Conservation (phyloP, 2,113 vertebrate species). For the Pipra filicauda region DNA sequence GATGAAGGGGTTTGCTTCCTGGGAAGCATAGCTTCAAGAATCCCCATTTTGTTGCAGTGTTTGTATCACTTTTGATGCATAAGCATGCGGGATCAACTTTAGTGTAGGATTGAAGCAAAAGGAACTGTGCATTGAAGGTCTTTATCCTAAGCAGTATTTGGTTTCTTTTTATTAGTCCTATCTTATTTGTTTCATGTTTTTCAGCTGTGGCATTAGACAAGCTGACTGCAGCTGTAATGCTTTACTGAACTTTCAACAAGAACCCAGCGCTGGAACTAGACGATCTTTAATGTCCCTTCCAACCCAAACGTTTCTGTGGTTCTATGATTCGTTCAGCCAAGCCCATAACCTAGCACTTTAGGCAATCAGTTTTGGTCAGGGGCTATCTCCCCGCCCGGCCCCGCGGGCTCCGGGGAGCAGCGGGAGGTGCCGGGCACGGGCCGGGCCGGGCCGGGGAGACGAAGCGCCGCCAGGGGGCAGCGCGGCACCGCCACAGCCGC, state of each 20-base stretch:
- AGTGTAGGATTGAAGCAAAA: background rate
- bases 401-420: too few species aligned
- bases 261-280: background rate
- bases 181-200: background rate
- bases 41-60: background rate
- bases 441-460: too few species aligned
- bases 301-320: background rate
- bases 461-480: background rate
- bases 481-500: background rate
- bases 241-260: background rate
- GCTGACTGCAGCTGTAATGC: background rate
- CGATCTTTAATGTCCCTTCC: background rate
- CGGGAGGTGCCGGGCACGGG: too few species aligned
- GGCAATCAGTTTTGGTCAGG: background rate
- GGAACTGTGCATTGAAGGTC: background rate
- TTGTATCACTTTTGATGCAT: background rate
- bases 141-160: background rate
- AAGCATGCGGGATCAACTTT: background rate
- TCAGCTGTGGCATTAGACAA: background rate
- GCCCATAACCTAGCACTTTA: too few species aligned
- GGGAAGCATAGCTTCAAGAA: background rate
- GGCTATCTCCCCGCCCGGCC: background rate
- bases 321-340: background rate
- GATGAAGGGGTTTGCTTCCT: background rate
- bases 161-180: background rate